Conservation (phyloP, 2,888 invertebrate species). For the Apodemia hepburni region DNA sequence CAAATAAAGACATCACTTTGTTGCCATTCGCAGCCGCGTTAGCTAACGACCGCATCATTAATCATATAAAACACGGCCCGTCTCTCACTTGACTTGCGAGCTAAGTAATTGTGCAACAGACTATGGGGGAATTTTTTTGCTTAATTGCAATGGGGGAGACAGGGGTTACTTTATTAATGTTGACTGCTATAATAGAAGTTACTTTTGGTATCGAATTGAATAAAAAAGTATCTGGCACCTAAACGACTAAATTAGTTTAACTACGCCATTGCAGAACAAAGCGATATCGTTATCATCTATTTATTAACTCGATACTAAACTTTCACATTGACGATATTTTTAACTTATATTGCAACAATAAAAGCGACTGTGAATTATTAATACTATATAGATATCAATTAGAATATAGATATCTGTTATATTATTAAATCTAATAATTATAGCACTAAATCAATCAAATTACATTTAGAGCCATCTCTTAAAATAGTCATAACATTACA, state of each 20-base stretch:
- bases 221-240: not conserved
- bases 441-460: no score
- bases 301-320: no score
- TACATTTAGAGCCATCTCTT: no score
- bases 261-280: no score
- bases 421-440: no score
- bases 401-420: no score
- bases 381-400: no score
- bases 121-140: constrained; percentile 4
- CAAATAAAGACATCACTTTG: constrained; percentile 55
- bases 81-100: constrained; percentile 47
- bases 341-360: not conserved
- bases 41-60: constrained; percentile 60
- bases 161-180: not conserved
- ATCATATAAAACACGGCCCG: constrained; percentile 37
- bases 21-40: constrained; percentile 53
- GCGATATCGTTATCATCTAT: no score
- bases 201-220: not conserved
- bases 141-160: not conserved
- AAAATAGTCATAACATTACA: no score
- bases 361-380: no score
- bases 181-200: not conserved
- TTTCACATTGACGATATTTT: no score
- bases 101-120: constrained; percentile 29
- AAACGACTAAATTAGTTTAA: not conserved